These are phyloP conservation scores for Sminthurides bifidus DNA, from an alignment of 1,140 invertebrate species.

Conservation along the genomic window DNA sequence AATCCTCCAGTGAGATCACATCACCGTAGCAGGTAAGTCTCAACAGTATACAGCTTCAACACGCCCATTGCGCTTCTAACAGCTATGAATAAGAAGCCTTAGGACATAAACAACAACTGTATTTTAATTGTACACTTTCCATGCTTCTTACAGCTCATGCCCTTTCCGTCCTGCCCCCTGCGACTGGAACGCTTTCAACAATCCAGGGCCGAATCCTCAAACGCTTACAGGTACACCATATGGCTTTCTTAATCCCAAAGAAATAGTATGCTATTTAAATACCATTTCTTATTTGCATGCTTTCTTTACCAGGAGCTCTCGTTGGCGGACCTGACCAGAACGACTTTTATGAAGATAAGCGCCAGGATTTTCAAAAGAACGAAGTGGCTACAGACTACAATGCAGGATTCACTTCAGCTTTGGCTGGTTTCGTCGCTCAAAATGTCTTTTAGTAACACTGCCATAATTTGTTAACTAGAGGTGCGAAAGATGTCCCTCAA, in stretches of 20 bases:
- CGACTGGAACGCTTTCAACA: conserved; percentile 40
- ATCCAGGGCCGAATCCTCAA: conserved; percentile 35
- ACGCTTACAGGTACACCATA: conserved; percentile 34
- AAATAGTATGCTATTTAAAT: background rate
- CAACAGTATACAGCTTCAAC: background rate
- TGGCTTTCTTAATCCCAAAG: background rate
- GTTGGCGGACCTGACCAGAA: conserved; percentile 38
- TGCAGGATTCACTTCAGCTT: conserved; percentile 35
- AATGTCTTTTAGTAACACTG: too few relatives aligned
- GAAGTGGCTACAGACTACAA: conserved; percentile 41
- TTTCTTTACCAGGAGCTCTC: conserved; percentile 31
- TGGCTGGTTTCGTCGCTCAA: conserved; percentile 19
- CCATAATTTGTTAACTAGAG: too few relatives aligned
- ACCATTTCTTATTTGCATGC: background rate
- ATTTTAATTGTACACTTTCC: conserved; percentile 33
- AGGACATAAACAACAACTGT: background rate
- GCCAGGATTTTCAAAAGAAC: conserved; percentile 37
- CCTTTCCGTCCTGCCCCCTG: conserved; percentile 39
- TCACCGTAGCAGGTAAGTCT: conserved; percentile 10
- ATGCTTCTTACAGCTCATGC: conserved; percentile 37
- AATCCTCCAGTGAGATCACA: conserved; percentile 34
- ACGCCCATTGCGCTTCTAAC: background rate
- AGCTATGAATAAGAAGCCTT: background rate
- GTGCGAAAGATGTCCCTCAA: too few relatives aligned
- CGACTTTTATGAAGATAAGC: conserved; percentile 35